Evolutionary conservation across 2,113 vertebrate genomes (phyloP).

Genomic region (Gasterosteus nipponicus): DNA sequence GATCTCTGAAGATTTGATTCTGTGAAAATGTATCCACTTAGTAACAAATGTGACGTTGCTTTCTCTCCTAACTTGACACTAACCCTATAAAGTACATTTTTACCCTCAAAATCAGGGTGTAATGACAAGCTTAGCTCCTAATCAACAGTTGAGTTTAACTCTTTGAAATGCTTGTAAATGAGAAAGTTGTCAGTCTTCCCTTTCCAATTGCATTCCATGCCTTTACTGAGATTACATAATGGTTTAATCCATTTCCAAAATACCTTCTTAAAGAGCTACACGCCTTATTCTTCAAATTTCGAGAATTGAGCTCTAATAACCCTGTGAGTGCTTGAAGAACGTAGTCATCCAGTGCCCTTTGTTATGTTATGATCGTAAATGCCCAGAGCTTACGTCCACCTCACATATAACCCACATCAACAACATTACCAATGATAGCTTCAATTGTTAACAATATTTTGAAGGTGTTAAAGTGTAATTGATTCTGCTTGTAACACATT

Average conservation of each 20-base stretch:
- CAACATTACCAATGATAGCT: background rate
- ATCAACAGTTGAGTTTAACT: background rate
- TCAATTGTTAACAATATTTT: background rate
- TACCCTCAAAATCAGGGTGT: background rate
- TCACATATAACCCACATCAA: background rate
- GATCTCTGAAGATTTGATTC: background rate
- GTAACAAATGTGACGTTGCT: constrained; percentile 5
- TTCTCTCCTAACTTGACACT: background rate
- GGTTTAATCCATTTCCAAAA: background rate
- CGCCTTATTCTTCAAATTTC: background rate
- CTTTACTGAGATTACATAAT: background rate
- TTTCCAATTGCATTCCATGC: background rate
- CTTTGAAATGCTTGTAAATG: background rate
- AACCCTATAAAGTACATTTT: background rate
- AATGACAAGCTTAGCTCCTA: background rate
- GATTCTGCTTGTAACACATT: background rate
- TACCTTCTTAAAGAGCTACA: background rate
- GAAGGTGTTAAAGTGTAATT: background rate
- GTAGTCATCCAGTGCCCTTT: background rate
- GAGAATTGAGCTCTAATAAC: background rate
- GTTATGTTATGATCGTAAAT: background rate
- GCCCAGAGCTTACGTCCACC: background rate
- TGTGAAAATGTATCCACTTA: background rate
- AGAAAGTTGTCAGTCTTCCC: background rate
- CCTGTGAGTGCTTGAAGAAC: background rate